Evolutionary conservation across 35 echinoderm and acorn worm species (phyloP), one percentile per base, ranked within the genome.

Genomic region (Chiridota heheva): DNA sequence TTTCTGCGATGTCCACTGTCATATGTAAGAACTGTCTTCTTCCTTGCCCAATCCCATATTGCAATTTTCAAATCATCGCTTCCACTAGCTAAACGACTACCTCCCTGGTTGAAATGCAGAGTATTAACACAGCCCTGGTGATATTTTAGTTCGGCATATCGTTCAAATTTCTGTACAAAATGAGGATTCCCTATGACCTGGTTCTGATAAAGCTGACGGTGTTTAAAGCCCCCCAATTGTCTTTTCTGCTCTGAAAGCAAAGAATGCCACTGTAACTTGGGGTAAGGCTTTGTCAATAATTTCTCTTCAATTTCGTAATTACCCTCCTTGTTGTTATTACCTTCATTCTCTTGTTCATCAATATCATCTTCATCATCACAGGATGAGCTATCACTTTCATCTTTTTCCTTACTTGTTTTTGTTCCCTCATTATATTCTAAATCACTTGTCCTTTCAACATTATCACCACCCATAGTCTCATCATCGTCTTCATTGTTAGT

Each of bases 91-190:
- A 96, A 53, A n/a, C 90, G 71, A 34, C 84, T 73, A n/a, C 88
- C 93, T 17, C 35, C 36, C 48, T 83, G 83, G 45, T 91, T 96
- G 33, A 96, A 96, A 65, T 96, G 93, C 48, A 96, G 42, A 16
- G 93, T 91, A 51, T 96, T 96, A 1, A 96, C 93, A 80, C 93
- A 96, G 1, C 93, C 93, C 12, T 91, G 69, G 15, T 96, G 88
- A 39, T 73, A 51, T 12, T 96, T 81, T 5, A 96, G 73, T 46
- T 72, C 78, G 47, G 70, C 53, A 42, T 96, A 90, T 37, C 60
- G 73, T 61, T 91, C 59, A 84, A 96, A 86, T 61, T 88, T 77
- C 49, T 89, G 40, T 5, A 87, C 88, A 2, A 91, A 44, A 36
- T 62, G 45, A 25, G 66, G 76, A 67, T 78, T 96, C 6, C 83